A percentile compares a stretch with the other conserved stretches of the same genome.
Conservation (phyloP, 2,888 invertebrate species). For the Epistrophella euchroma region DNA sequence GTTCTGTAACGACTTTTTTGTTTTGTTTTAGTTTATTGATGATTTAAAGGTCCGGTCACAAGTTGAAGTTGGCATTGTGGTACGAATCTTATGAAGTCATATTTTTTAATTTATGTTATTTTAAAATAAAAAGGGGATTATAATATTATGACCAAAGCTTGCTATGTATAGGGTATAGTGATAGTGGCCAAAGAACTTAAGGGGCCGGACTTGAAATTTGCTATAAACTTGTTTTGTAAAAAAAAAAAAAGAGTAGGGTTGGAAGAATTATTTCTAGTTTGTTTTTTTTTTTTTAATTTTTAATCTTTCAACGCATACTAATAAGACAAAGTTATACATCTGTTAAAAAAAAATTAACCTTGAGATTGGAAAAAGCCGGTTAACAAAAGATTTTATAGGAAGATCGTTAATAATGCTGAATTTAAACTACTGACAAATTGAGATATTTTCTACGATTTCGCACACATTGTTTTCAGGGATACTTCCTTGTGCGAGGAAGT, state of each 20-base stretch:
- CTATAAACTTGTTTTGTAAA: constrained; percentile 13
- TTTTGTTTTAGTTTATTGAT: neutral
- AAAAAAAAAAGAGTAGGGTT: too few species aligned
- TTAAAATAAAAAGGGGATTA: constrained; percentile 1
- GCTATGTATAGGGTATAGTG: neutral
- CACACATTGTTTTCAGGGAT: too few species aligned
- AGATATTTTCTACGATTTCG: too few species aligned
- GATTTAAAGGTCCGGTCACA: neutral
- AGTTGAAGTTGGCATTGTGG: constrained; percentile 1
- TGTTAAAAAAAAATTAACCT: too few species aligned
- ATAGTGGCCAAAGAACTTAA: constrained; percentile 4
- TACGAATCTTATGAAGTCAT: constrained; percentile 4
- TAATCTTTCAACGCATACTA: too few species aligned
- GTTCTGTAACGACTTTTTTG: constrained; percentile 25
- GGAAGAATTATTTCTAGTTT: too few species aligned
- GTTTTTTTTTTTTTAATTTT: too few species aligned
- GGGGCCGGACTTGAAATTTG: constrained; percentile 20
- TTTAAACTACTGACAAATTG: too few species aligned
- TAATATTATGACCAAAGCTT: neutral
- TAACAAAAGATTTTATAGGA: neutral
- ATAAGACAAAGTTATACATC: too few species aligned
- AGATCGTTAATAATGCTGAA: too few species aligned
- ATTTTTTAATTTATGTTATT: neutral
- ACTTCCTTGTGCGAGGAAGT: too few species aligned
- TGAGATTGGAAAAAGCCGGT: too few species aligned